These are phyloP conservation scores for Heliconius melpomene DNA, from an alignment of 1,140 invertebrate species.

Conservation along the genomic window DNA sequence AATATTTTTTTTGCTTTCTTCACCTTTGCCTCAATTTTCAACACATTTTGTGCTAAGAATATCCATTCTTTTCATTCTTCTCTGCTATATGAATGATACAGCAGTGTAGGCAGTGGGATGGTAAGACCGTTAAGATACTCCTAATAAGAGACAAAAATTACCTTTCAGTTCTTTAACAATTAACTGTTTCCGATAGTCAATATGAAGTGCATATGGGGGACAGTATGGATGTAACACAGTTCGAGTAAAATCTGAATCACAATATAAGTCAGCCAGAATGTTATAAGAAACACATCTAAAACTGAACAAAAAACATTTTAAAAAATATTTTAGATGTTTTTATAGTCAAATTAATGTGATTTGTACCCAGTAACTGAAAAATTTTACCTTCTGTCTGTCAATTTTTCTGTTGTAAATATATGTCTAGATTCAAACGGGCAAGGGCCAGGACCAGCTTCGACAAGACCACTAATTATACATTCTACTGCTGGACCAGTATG, in stretches of 20 bases:
- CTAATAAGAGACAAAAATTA: conserved; percentile 55
- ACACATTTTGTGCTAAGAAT: too few relatives aligned
- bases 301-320: conserved; percentile 74
- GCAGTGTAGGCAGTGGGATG: too few relatives aligned
- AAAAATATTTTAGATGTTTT: background rate
- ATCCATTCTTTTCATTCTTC: too few relatives aligned
- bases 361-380: too few relatives aligned
- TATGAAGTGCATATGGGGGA: conserved; percentile 87
- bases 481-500: conserved; percentile 82
- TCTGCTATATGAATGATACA: background rate
- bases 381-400: conserved; percentile 72
- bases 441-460: conserved; percentile 87
- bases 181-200: conserved; percentile 93
- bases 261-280: conserved; percentile 93
- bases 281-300: conserved; percentile 94
- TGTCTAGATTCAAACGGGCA: conserved; percentile 93
- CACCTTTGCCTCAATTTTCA: too few relatives aligned
- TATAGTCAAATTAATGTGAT: too few relatives aligned
- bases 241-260: conserved; percentile 89
- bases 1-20: too few relatives aligned
- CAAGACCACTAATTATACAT: conserved; percentile 79
- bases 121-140: too few relatives aligned
- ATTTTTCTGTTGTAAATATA: conserved; percentile 83
- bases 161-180: conserved; percentile 91
- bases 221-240: conserved; percentile 90